Percentiles rank a stretch among this genome's conserved stretches.
Evolutionary conservation across 2,888 invertebrate species (phyloP).

Genomic region (Bhutanitis thaidina): DNA sequence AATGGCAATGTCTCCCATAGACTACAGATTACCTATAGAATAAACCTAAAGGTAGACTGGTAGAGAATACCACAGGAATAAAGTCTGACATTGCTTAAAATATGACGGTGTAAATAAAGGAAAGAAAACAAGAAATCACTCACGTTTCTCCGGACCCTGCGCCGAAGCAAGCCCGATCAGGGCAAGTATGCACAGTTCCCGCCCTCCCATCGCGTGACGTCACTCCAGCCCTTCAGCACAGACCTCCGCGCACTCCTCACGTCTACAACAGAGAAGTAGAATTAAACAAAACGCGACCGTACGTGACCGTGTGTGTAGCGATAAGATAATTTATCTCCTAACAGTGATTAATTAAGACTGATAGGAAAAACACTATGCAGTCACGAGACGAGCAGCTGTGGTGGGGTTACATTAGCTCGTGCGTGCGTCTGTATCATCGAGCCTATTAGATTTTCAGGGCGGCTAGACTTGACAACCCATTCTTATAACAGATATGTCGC

Average conservation of each 20-base stretch:
- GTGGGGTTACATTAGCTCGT: constrained; percentile 23
- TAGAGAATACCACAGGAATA: no score
- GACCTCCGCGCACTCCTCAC: constrained; percentile 37
- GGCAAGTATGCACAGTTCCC: constrained; percentile 37
- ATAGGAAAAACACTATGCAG: constrained; percentile 64
- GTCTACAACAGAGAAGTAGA: constrained; percentile 50
- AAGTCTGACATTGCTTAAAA: no score
- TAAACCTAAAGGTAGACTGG: no score
- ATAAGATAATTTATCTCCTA: constrained; percentile 63
- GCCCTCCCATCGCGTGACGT: constrained; percentile 32
- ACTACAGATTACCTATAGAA: no score
- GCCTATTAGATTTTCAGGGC: no score
- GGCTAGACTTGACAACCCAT: no score
- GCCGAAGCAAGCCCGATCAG: constrained; percentile 39
- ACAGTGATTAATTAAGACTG: constrained; percentile 54
- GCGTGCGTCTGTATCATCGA: not conserved
- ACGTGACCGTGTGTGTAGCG: constrained; percentile 26
- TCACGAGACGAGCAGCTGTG: constrained; percentile 58
- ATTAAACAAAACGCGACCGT: constrained; percentile 42
- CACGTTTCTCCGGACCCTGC: constrained; percentile 57
- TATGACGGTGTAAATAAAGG: not conserved
- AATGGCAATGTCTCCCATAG: no score
- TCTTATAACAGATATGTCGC: no score
- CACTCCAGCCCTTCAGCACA: constrained; percentile 20
- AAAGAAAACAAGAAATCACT: constrained; percentile 30